Conservation (phyloP, 2,797 vertebrate species). For the Sciaenops ocellatus region DNA sequence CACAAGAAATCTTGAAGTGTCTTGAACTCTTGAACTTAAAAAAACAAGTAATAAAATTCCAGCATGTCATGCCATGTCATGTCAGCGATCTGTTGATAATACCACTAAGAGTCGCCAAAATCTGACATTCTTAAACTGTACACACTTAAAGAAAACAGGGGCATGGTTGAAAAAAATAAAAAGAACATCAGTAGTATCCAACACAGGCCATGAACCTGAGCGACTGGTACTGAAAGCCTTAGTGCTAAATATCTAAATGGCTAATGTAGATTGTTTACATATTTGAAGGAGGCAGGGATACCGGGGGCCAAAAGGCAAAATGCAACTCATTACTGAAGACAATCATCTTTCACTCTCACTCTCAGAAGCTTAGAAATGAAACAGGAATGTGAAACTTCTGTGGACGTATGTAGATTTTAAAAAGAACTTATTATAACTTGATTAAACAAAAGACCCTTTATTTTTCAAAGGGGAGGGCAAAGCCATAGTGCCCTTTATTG, state of each 20-base stretch:
- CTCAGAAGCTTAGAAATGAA: background rate
- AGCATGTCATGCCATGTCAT: too few species aligned
- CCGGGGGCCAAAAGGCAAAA: background rate
- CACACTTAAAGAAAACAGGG: background rate
- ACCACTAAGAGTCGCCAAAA: background rate
- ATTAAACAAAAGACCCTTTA: background rate
- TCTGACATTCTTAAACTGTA: background rate
- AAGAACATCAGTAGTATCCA: background rate
- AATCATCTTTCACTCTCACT: background rate
- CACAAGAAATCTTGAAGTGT: background rate
- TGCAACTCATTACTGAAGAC: constrained; percentile 2
- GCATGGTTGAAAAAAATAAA: background rate
- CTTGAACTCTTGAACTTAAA: background rate
- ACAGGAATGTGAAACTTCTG: too few species aligned
- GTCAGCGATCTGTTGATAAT: background rate
- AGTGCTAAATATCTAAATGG: too few species aligned
- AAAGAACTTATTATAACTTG: too few species aligned
- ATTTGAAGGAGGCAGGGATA: background rate
- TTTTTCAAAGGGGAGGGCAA: constrained; percentile 21
- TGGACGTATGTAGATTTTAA: too few species aligned
- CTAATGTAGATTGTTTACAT: background rate
- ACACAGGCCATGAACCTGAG: background rate
- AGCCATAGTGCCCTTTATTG: background rate
- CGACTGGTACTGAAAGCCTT: background rate
- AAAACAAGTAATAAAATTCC: background rate